Conservation (phyloP, 2,113 vertebrate species). For the Delphinapterus leucas region DNA sequence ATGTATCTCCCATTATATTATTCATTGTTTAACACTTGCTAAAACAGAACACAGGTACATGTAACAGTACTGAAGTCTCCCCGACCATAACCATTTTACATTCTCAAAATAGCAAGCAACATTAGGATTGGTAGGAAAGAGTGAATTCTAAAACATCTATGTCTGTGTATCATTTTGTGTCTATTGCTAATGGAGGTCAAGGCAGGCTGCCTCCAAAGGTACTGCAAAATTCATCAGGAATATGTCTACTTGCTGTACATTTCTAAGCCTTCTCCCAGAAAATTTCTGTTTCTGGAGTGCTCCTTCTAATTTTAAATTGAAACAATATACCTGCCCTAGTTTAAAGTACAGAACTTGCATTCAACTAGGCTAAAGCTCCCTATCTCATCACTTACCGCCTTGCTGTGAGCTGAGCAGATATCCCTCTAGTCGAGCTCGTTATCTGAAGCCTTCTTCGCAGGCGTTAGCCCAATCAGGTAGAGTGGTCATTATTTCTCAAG, state of each 20-base stretch:
- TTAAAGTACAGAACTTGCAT: slow-evolving; percentile 10
- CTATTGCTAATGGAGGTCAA: not conserved
- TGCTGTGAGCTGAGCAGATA: not conserved
- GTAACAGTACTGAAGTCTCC: not conserved
- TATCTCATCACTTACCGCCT: not conserved
- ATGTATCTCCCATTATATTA: not conserved
- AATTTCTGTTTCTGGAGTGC: not conserved
- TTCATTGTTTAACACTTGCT: not conserved
- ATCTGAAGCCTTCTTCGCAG: slow-evolving; percentile 13
- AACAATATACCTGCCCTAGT: slow-evolving; percentile 47
- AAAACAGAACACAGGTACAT: not conserved
- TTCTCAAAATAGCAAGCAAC: not conserved
- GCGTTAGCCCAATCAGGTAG: not conserved
- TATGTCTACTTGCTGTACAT: not conserved
- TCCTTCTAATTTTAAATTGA: slow-evolving; percentile 38
- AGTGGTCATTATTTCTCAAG: slow-evolving; percentile 54
- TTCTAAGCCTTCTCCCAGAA: not conserved
- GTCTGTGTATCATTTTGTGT: not conserved
- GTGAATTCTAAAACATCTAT: not conserved
- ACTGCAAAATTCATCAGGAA: not conserved
- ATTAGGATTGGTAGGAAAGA: not conserved
- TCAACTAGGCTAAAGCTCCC: not conserved
- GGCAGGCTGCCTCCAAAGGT: not conserved
- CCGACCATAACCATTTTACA: not conserved
- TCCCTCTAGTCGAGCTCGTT: slow-evolving; percentile 14